phyloP scores from a whole-genome alignment of 1,140 invertebrate genomes.

The Ladona fulva region DNA sequence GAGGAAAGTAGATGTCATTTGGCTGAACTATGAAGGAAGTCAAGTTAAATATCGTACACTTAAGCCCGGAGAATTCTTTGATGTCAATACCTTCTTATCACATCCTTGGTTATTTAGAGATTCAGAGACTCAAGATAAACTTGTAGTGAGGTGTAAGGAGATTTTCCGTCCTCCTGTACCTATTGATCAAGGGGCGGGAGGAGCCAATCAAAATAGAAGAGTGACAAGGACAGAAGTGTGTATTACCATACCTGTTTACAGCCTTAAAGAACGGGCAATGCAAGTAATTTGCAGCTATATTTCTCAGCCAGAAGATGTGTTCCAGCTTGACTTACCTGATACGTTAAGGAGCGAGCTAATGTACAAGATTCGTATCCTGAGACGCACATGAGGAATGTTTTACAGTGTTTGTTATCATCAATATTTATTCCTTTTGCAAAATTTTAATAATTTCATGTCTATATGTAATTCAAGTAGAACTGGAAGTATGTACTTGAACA shows the following conservation, averaged over 20 bases:
- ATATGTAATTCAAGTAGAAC: too few relatives aligned
- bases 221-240: constrained; percentile 28
- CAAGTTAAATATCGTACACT: constrained; percentile 46
- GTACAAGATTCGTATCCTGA: not conserved
- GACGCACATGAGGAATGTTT: not conserved
- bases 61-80: constrained; percentile 39
- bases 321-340: not conserved
- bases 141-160: constrained; percentile 30
- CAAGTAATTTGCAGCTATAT: constrained; percentile 27
- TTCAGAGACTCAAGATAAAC: constrained; percentile 46
- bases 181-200: constrained; percentile 16
- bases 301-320: not conserved
- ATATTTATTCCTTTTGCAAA: too few relatives aligned
- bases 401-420: too few relatives aligned
- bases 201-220: constrained; percentile 22
- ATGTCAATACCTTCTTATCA: constrained; percentile 58
- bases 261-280: constrained; percentile 33
- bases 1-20: constrained; percentile 53
- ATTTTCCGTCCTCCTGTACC: constrained; percentile 34
- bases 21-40: constrained; percentile 61
- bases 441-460: too few relatives aligned
- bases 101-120: constrained; percentile 67
- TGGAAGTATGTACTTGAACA: too few relatives aligned
- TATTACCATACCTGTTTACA: constrained; percentile 35
- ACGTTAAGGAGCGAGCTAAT: not conserved